Base-by-base conservation (phyloP, 2,113 vertebrate species). In the Hypocryptadius cinnamomeus region DNA sequence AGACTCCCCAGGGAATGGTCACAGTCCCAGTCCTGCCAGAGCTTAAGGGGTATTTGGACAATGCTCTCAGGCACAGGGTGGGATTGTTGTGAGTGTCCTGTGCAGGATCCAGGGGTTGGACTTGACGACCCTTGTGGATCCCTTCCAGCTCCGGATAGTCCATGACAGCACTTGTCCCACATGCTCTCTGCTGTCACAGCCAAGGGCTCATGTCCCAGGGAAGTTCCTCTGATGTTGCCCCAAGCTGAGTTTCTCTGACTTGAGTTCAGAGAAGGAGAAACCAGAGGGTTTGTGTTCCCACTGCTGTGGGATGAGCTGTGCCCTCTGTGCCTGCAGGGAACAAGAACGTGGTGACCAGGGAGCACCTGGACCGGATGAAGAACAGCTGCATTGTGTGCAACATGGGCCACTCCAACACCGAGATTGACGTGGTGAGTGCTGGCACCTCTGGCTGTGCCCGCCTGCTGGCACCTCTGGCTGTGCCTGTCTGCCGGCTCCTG, bases 361-460 rank as follows among this genome's bases (percentile, higher is more conserved):
- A 99, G 35, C 99, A 99, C 63, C 97, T 99, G 93, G 99, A 99
- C 76, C 97, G 99, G 66, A 99, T 99, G 99, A 99, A 99, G 95
- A 99, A 99, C 61, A 99, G 99, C 91, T 99, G 99, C 96, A 99
- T 99, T 7, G 99, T 99, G 6, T 99, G 99, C 97, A 99, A 99
- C 87, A 99, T 99, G 99, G 99, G 99, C 59, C 99, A 99, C 89
- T 99, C 99, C 96, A 99, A 99, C 94, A 99, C 99, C 0, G 99
- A 99, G 97, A 99, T 99, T 2, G 99, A 99, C 25, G 99, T 99
- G 98, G 99, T 99, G 96, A 98, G 98, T 44, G 11, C 78, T 3
- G 1, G 7, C 19, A 1, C 44, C 37, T 5, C 12, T 1, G 15
- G 44, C 44, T 27, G 48, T 27, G 25, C 25, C 48, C 15, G 5